These are phyloP conservation scores for Drosophila recens DNA, from an alignment of 2,888 invertebrate species.

Conservation along the genomic window DNA sequence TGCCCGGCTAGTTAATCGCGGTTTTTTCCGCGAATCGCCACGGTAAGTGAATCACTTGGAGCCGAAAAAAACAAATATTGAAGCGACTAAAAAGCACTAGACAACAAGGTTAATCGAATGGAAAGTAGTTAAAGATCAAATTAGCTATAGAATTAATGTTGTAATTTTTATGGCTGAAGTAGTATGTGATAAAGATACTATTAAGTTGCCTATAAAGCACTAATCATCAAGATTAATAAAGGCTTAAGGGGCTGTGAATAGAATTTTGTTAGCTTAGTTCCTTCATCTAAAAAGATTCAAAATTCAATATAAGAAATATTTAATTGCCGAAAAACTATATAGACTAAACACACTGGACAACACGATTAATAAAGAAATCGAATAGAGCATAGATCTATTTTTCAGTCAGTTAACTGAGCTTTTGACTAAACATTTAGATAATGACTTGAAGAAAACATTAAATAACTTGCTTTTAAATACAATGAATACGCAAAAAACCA, in stretches of 20 bases:
- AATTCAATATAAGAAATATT: too few species aligned
- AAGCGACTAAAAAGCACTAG: constrained; percentile 21
- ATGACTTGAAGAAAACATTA: background rate
- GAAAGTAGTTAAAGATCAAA: background rate
- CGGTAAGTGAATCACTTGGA: constrained; percentile 59
- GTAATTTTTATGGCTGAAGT: background rate
- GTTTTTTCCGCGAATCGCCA: constrained; percentile 89
- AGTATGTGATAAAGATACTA: background rate
- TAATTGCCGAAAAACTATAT: too few species aligned
- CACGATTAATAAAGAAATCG: constrained; percentile 5
- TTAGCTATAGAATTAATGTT: background rate
- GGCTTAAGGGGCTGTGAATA: too few species aligned
- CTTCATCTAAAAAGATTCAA: too few species aligned
- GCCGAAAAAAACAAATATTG: background rate
- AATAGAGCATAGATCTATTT: background rate
- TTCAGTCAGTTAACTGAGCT: too few species aligned
- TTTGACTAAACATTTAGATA: background rate
- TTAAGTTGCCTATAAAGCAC: background rate
- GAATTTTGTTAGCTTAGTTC: background rate
- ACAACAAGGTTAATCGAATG: constrained; percentile 17
- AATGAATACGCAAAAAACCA: background rate
- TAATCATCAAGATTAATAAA: background rate
- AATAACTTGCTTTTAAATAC: background rate
- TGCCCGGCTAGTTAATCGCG: constrained; percentile 91
- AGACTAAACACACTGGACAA: constrained; percentile 21